Evolutionary conservation across 2,797 vertebrate genomes (phyloP).

Genomic region (Melanotaenia trifasciata): DNA sequence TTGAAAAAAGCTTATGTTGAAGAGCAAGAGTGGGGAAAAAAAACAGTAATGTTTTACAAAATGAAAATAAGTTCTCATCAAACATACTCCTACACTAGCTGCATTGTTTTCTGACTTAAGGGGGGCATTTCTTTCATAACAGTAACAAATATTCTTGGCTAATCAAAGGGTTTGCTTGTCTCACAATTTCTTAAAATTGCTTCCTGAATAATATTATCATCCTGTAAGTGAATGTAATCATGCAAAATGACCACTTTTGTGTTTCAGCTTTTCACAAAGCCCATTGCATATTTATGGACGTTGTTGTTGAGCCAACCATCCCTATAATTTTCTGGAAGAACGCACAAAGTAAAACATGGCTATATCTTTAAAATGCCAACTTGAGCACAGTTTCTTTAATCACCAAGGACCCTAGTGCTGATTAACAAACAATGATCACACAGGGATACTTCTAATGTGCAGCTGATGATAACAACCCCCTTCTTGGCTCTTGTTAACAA

Average conservation of each 20-base stretch:
- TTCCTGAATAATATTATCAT: conserved; percentile 41
- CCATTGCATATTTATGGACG: conserved; percentile 66
- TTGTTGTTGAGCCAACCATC: conserved; percentile 35
- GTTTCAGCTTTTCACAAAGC: conserved; percentile 60
- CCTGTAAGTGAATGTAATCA: conserved; percentile 66
- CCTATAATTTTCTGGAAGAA: conserved; percentile 43
- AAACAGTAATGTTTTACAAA: neutral
- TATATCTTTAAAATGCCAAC: conserved; percentile 42
- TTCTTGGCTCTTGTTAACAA: conserved; percentile 29
- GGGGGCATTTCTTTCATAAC: conserved; percentile 10
- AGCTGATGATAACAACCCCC: conserved; percentile 45
- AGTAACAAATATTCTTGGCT: conserved; percentile 26
- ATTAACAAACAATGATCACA: conserved; percentile 46
- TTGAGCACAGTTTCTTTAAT: conserved; percentile 47
- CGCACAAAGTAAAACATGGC: conserved; percentile 38
- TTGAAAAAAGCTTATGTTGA: neutral
- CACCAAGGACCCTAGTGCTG: conserved; percentile 36
- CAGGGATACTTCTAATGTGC: conserved; percentile 23
- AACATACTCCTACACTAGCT: neutral
- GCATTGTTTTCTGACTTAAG: conserved; percentile 11
- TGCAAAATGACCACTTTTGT: conserved; percentile 66
- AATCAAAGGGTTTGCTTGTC: conserved; percentile 51
- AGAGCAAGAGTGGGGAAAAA: neutral
- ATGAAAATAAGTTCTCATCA: neutral
- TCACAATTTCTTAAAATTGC: conserved; percentile 46